Evolutionary conservation across 2,113 vertebrate genomes (phyloP), one percentile per base, ranked within the genome.

Genomic region (Verasper variegatus): DNA sequence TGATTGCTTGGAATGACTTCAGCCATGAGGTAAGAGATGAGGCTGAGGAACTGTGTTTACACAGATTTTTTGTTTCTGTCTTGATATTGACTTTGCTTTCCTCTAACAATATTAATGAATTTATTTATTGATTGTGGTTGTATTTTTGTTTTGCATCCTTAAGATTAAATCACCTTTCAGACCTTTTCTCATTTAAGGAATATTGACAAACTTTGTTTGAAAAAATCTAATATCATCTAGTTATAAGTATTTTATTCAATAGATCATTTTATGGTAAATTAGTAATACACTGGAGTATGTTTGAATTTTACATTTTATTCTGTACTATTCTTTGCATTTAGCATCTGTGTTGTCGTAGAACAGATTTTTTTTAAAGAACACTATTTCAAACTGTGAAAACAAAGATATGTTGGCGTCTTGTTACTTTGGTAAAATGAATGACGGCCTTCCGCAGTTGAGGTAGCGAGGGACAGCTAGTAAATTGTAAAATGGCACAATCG

Each of bases 401-500:
- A 66, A 31, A 27, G 31, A 31, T 7, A 58, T 52, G 55, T 18
- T 49, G n/a, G 17, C 21, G 73, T 45, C 68, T 11, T 58, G 51
- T 74, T 80, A 74, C 60, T 68, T 68, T 77, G 64, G 15, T 4
- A 70, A 73, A 77, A 76, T 40, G 64, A 80, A 60, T n/a, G 24
- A 69, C 85, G 31, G 70, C 74, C 64, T 68, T 64, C 37, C 75
- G 65, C 61, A 40, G 13, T 21, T 60, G 83, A 76, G 58, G 51
- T 15, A 21, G 67, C 58, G 18, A 77, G 40, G 63, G 78, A 86
- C 58, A 73, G 73, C 68, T 57, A 21, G 68, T 63, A 86, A 84
- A 92, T 91, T 86, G 84, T 87, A 31, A 83, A 90, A 87, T 84
- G 88, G 66, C 81, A 88, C 74, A 80, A 87, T 90, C 75, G 84